These are phyloP conservation scores for Hemiprocne comata DNA, from an alignment of 2,113 vertebrate genomes.

Conservation along the genomic window DNA sequence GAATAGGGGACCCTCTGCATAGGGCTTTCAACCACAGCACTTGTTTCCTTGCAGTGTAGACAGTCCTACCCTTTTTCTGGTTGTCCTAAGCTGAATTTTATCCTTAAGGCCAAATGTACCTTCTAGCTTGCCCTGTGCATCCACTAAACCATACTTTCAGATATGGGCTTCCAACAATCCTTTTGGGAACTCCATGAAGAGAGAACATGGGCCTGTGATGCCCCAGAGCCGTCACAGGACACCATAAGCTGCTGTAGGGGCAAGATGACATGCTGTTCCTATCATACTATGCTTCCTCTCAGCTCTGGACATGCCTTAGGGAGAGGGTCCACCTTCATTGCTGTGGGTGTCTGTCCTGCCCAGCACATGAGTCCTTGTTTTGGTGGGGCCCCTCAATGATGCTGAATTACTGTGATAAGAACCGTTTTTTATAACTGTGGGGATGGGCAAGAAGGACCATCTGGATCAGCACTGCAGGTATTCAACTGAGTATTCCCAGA, in stretches of 20 bases:
- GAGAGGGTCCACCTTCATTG: neutral
- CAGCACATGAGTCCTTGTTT: neutral
- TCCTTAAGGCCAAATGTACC: neutral
- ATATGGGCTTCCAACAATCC: neutral
- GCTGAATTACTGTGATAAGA: neutral
- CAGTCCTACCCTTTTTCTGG: neutral
- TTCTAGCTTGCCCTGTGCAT: neutral
- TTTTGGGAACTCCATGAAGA: neutral
- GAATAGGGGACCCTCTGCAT: neutral
- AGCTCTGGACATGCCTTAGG: neutral
- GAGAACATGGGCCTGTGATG: neutral
- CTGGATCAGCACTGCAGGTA: neutral
- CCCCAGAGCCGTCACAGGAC: neutral
- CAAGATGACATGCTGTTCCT: neutral
- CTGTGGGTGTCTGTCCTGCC: neutral
- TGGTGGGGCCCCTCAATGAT: neutral
- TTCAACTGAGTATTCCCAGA: slow-evolving; percentile 28
- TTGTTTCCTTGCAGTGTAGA: neutral
- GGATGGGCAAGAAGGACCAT: neutral
- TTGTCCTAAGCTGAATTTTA: neutral
- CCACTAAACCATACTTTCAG: neutral
- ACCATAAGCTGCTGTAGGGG: fast-evolving
- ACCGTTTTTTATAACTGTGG: neutral
- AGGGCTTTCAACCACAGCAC: neutral
- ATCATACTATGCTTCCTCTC: neutral